These are phyloP conservation scores for Candoia aspera DNA, from an alignment of 2,113 vertebrate species.

Conservation along the genomic window DNA sequence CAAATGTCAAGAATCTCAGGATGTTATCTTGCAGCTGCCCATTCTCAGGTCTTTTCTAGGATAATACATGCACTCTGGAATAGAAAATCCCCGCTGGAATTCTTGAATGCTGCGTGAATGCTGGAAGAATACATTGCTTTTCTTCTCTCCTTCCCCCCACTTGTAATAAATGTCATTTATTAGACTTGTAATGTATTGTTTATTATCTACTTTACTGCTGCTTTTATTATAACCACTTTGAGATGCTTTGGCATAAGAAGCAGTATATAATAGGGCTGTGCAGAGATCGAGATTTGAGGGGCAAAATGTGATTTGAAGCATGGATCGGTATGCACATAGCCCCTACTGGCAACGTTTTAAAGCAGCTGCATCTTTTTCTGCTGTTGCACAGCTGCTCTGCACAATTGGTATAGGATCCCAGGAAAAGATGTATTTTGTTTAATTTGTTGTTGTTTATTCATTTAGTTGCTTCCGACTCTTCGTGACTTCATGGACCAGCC, in stretches of 20 bases:
- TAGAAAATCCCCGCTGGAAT: no score
- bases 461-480: no score
- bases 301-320: neutral
- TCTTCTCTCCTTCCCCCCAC: neutral
- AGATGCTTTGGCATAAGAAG: neutral
- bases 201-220: neutral
- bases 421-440: neutral
- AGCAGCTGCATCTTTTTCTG: neutral
- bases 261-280: neutral
- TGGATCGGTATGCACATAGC: neutral
- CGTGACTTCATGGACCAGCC: no score
- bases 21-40: no score
- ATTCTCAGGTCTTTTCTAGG: neutral
- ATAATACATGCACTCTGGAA: no score
- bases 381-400: neutral
- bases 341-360: neutral
- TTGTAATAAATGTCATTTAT: neutral
- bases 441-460: no score
- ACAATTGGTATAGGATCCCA: neutral
- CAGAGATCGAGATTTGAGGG: neutral
- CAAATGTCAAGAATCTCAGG: no score
- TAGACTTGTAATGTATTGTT: neutral
- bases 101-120: no score
- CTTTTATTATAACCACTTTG: neutral
- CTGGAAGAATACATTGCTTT: no score